These are phyloP conservation scores for Drosophila navojoa DNA, from an alignment of 1,140 invertebrate genomes.

Conservation along the genomic window DNA sequence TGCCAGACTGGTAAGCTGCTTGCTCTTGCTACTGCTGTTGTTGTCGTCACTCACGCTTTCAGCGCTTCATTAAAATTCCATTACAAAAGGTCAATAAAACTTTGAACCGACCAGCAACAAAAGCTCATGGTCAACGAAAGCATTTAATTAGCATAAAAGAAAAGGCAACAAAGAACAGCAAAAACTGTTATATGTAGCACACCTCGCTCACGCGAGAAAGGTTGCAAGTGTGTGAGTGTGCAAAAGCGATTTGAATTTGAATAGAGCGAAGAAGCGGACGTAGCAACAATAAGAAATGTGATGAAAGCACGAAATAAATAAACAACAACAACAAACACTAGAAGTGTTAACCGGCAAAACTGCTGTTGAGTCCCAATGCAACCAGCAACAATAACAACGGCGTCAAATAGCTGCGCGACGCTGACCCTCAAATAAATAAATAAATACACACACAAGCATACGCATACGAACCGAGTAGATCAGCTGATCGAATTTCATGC, in stretches of 20 bases:
- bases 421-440: constrained; percentile 56
- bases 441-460: constrained; percentile 14
- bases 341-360: constrained; percentile 21
- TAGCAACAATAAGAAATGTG: constrained; percentile 19
- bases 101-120: constrained; percentile 42
- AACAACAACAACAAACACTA: constrained; percentile 16
- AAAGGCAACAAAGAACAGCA: constrained; percentile 42
- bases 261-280: constrained; percentile 37
- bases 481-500: constrained; percentile 77
- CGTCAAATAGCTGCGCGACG: constrained; percentile 26
- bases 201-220: constrained; percentile 47
- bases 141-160: constrained; percentile 76
- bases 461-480: constrained; percentile 35
- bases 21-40: neutral
- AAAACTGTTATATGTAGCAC: constrained; percentile 33
- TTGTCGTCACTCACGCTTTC: constrained; percentile 45
- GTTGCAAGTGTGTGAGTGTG: constrained; percentile 41
- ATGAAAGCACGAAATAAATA: constrained; percentile 36
- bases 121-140: constrained; percentile 79
- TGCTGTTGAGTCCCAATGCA: constrained; percentile 36
- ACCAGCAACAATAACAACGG: constrained; percentile 13
- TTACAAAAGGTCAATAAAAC: constrained; percentile 73
- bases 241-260: constrained; percentile 65
- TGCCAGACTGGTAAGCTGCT: constrained; percentile 29
- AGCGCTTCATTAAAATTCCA: constrained; percentile 54